Percentiles rank a stretch among this genome's conserved stretches.
phyloP scores from a whole-genome alignment of 2,797 vertebrate species.

The Myiotriccus ornatus region DNA sequence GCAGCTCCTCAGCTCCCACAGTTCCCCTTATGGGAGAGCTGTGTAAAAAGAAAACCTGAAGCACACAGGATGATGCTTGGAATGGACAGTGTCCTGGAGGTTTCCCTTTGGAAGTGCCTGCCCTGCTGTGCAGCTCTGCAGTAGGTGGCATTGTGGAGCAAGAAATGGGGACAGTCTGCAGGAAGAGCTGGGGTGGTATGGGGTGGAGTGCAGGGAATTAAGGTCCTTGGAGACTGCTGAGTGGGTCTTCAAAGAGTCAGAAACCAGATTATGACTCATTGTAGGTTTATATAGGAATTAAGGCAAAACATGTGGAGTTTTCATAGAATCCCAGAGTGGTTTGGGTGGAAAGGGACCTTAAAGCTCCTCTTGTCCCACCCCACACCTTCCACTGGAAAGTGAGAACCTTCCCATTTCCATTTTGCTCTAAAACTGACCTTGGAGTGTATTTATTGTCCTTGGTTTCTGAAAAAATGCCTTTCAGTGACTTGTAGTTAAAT shows the following conservation, averaged over 20 bases:
- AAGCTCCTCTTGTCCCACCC: neutral
- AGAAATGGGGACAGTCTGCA: neutral
- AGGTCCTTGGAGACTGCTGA: neutral
- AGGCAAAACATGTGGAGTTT: neutral
- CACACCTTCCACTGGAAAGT: neutral
- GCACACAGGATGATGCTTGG: neutral
- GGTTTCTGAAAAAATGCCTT: neutral
- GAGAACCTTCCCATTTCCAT: neutral
- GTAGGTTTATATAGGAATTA: neutral
- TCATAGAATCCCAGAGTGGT: neutral
- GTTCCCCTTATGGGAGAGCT: neutral
- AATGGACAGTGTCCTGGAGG: neutral
- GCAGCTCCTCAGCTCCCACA: neutral
- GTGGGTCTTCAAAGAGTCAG: neutral
- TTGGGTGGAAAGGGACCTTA: neutral
- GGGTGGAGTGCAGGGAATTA: neutral
- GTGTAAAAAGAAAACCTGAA: neutral
- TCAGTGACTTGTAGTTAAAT: neutral
- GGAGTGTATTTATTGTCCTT: neutral
- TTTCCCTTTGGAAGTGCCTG: neutral
- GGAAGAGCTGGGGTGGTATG: accelerated
- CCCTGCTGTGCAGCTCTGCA: neutral
- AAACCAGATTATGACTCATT: neutral
- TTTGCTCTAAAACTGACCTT: neutral
- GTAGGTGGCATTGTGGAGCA: neutral